A percentile compares a stretch with the other conserved stretches of the same genome.
phyloP scores from a whole-genome alignment of 2,797 vertebrate species.

The Tadarida brasiliensis region DNA sequence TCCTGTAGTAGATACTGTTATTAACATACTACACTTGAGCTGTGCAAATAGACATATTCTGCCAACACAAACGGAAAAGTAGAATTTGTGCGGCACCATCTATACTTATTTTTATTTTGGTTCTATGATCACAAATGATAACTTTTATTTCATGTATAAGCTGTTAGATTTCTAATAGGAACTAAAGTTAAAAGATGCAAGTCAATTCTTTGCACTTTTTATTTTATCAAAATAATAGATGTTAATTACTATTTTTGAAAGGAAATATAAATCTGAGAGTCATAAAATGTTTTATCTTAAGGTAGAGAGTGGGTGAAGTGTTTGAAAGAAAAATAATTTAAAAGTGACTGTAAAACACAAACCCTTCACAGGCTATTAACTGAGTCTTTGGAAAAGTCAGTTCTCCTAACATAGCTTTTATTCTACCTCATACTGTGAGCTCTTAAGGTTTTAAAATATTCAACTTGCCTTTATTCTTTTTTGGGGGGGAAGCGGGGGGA shows the following conservation, averaged over 20 bases:
- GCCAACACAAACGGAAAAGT: constrained; percentile 77
- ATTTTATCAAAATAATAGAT: constrained; percentile 71
- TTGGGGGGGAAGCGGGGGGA: background rate
- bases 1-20: background rate
- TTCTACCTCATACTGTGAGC: constrained; percentile 79
- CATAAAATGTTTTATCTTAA: background rate
- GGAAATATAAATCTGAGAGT: constrained; percentile 59
- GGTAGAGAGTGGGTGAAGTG: background rate
- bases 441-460: constrained; percentile 75
- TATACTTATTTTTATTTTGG: constrained; percentile 80
- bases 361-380: constrained; percentile 69
- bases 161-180: constrained; percentile 44
- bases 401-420: constrained; percentile 81
- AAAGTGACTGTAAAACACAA: constrained; percentile 76
- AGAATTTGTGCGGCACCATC: constrained; percentile 69
- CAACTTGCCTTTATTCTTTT: constrained; percentile 74
- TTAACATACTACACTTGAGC: background rate
- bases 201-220: constrained; percentile 3
- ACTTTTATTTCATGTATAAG: constrained; percentile 73
- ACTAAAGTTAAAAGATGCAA: background rate
- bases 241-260: constrained; percentile 74
- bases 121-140: constrained; percentile 82
- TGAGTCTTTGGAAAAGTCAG: constrained; percentile 77
- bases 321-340: constrained; percentile 79
- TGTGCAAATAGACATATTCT: constrained; percentile 5